Conservation (phyloP, 2,797 vertebrate genomes). For the Macropodus opercularis region DNA sequence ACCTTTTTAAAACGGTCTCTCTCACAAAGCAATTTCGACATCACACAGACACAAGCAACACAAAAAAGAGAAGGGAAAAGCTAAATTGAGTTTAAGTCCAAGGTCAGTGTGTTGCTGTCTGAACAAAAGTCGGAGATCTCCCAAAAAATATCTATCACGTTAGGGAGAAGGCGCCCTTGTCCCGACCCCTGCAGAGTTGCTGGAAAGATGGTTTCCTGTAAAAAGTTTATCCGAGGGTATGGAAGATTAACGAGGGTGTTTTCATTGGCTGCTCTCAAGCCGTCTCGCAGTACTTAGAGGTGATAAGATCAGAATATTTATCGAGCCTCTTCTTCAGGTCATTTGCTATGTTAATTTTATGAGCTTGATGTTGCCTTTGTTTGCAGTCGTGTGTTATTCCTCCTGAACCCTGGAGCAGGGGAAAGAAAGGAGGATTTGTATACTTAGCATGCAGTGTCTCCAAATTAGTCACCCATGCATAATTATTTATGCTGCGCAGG, state of each 20-base stretch:
- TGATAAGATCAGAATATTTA: conserved; percentile 94
- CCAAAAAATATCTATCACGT: conserved; percentile 80
- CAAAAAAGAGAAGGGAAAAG: conserved; percentile 64
- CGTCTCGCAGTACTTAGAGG: conserved; percentile 83
- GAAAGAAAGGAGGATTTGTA: conserved; percentile 88
- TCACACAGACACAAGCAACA: conserved; percentile 63
- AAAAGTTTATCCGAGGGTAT: conserved; percentile 88
- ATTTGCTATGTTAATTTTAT: conserved; percentile 98
- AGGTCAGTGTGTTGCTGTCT: conserved; percentile 79
- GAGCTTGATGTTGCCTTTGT: conserved; percentile 94
- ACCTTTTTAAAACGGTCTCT: conserved; percentile 64
- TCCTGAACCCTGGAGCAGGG: conserved; percentile 88
- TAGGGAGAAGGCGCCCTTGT: conserved; percentile 86
- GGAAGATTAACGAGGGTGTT: conserved; percentile 90
- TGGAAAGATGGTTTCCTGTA: conserved; percentile 89
- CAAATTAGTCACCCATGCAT: conserved; percentile 92
- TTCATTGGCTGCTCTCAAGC: conserved; percentile 88
- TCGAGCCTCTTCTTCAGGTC: conserved; percentile 90
- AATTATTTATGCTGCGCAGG: conserved; percentile 92
- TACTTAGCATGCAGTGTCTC: conserved; percentile 91
- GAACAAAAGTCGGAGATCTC: conserved; percentile 77
- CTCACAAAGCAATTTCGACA: conserved; percentile 61
- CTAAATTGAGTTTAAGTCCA: conserved; percentile 81
- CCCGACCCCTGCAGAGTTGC: conserved; percentile 88
- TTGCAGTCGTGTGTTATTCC: conserved; percentile 89